Conservation (phyloP, 2,797 vertebrate species). For the Poeciliopsis infans region DNA sequence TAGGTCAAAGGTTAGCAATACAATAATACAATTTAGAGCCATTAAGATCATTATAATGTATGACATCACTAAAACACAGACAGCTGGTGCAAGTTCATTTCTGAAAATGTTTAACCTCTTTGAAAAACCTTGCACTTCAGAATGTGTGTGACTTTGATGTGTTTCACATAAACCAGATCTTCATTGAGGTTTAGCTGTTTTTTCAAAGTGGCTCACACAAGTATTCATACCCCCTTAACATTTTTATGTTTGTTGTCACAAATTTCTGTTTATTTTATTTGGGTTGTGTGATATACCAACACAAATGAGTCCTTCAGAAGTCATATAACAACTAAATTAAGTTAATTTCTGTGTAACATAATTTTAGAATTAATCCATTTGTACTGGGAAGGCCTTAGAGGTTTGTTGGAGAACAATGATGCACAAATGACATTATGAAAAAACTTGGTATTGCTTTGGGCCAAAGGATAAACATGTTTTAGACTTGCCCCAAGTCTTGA, state of each 20-base stretch:
- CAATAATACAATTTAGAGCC: constrained; percentile 69
- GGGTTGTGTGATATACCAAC: not conserved
- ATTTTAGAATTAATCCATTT: not conserved
- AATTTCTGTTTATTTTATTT: not conserved
- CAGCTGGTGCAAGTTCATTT: constrained; percentile 47
- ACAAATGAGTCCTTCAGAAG: not conserved
- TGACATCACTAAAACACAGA: constrained; percentile 58
- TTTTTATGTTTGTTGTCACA: not conserved
- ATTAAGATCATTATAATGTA: constrained; percentile 66
- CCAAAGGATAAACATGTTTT: not conserved
- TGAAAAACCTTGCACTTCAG: constrained; percentile 45
- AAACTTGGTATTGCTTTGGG: not conserved
- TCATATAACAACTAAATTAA: not conserved
- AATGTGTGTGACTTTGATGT: constrained; percentile 51
- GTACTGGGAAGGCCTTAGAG: not conserved
- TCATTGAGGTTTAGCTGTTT: constrained; percentile 38
- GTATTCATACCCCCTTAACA: not conserved
- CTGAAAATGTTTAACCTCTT: constrained; percentile 43
- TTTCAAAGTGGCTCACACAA: not conserved
- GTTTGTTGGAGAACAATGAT: not conserved
- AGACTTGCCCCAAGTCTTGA: not conserved
- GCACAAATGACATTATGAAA: not conserved
- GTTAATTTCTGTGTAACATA: not conserved
- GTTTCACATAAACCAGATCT: constrained; percentile 51
- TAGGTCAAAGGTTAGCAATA: constrained; percentile 72